Evolutionary conservation across 2,888 invertebrate species (phyloP), one percentile per base, ranked within the genome.

Genomic region (Nasonia oneida): DNA sequence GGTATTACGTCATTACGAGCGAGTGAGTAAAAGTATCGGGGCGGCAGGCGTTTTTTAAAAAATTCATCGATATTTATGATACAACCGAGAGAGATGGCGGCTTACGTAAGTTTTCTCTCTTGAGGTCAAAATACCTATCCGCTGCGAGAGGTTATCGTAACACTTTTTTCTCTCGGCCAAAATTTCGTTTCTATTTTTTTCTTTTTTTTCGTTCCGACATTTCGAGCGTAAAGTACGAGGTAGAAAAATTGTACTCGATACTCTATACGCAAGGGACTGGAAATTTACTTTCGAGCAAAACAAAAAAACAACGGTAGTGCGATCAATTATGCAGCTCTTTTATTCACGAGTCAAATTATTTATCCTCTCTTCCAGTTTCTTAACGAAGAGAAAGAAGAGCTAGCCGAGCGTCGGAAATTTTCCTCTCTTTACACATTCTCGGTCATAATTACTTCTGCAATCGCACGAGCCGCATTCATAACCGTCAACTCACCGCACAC

Each of bases 281-380:
- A 70, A 70, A 33, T 70, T 39, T 70, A 5, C 70, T 33, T 70
- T 37, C 70, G 29, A 29, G 29, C 29, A 29, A 4, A 73, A 73
- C 29, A 42, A 47, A 61, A 61, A 50, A 18, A 39, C 39, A 71
- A 39, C 8, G 42, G 6, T 23, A 61, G 15, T 42, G 70, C 64
- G 70, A 76, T 83, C 76, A 83, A 83, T 83, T 83, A 83, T 83
- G 50, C 42, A 70, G 57, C 76, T 61, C 2, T 61, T 83, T 76
- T 82, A 4, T 6, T 23, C 57, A 70, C 39, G 76, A 76, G 70
- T 67, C 14, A 83, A 77, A 76, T 76, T 76, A 83, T 76, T 76
- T 70, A 53, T 83, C 23, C 67, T 67, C 67, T 67, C 15, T 15
- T 70, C 3, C 23, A 37, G 37, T 76, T 67, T 83, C 18, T 53